Evolutionary conservation across 2,797 vertebrate species (phyloP).

Genomic region (Coregonus suidteri): DNA sequence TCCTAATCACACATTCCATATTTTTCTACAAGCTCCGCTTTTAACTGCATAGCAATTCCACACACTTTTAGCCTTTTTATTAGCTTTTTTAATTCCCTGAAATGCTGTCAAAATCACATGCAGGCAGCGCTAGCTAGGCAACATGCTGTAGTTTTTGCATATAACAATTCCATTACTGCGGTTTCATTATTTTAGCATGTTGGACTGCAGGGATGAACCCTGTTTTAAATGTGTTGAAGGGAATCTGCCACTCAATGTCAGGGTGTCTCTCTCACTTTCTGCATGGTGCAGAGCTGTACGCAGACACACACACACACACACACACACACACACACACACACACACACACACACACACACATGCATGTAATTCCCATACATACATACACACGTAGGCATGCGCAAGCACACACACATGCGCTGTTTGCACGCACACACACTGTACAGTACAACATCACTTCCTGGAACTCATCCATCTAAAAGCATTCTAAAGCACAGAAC

Average conservation of each 20-base stretch:
- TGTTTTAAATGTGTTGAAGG: slow-evolving; percentile 76
- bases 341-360: not conserved
- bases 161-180: slow-evolving; percentile 78
- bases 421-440: not conserved
- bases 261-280: slow-evolving; percentile 51
- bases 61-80: not conserved
- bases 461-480: slow-evolving; percentile 70
- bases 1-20: slow-evolving; percentile 54
- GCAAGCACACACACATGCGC: slow-evolving; percentile 8
- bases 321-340: too few relatives aligned
- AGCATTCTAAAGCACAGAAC: slow-evolving; percentile 57
- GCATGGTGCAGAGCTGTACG: not conserved
- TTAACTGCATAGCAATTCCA: slow-evolving; percentile 19
- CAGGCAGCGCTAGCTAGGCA: slow-evolving; percentile 35
- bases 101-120: too few relatives aligned
- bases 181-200: slow-evolving; percentile 76
- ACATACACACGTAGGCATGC: too few relatives aligned
- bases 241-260: slow-evolving; percentile 66
- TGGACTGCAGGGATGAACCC: slow-evolving; percentile 24
- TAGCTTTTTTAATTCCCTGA: not conserved
- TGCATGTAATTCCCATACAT: not conserved
- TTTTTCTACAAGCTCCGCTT: slow-evolving; percentile 52
- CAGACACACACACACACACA: too few relatives aligned
- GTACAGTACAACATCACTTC: slow-evolving; percentile 38
- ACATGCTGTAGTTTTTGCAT: slow-evolving; percentile 73